Base-by-base conservation (phyloP, 1,140 invertebrate species). In the Drosophila virilis region DNA sequence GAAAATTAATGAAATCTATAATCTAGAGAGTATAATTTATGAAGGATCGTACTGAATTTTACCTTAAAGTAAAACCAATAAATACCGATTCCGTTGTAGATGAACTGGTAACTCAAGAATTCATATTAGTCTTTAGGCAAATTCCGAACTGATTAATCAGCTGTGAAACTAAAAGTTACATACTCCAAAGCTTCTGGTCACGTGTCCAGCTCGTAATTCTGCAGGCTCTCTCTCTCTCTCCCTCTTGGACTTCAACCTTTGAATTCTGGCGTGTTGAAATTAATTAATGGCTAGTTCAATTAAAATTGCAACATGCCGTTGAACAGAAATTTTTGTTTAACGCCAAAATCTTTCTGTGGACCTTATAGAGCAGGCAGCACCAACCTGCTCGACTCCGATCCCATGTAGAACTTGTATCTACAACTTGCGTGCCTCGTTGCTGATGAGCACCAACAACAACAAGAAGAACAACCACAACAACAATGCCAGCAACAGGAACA, bases 271-370 rank as follows among this genome's bases (percentile, higher is more conserved):
- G 52, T 68, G 48, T 88, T 57, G 42, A 82, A 88, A 88, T 82
- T 88, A 88, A 88, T 88, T 88, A 88, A 88, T 88, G 79, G 70
- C 77, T 88, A 83, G 73, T 88, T 83, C 83, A 88, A 88, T 88
- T 88, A 88, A 88, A 88, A 88, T 88, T 88, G 79, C 83, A 82
- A 90, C 85, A 90, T 84, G 84, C 85, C 67, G 85, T 90, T 80
- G 84, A 85, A 78, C 81, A 78, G 45, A 54, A 46, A 62, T 60
- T 77, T 68, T 65, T 57, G 51, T 65, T 68, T 52, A 60, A 48
- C 60, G 57, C 79, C 57, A 45, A 71, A 76, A 60, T 46, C 40
- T 15, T n/a, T 13, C 28, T 12, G 1, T 54, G 10, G 32, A 1
- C 15, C 15, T 40, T 46, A 57, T 46, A 59, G 40, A 42, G 35